Evolutionary conservation across 2,888 invertebrate species (phyloP), one percentile per base, ranked within the genome.

Genomic region (Heliconius ismenius): DNA sequence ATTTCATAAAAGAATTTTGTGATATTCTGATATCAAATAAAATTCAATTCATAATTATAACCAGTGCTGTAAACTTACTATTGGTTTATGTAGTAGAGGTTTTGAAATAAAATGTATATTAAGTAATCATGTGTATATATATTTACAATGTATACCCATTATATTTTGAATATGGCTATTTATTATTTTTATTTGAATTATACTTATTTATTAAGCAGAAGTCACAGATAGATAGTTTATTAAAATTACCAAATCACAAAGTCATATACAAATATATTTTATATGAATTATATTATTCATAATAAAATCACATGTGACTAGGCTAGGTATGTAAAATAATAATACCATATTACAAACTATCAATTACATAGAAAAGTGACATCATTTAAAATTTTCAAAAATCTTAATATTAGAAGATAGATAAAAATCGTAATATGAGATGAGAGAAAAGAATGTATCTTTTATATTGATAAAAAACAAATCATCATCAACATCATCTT

Each of bases 291-390:
- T 72, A 36, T 4, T 69, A 43, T 28, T 49, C 58, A 62, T 13
- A 43, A 32, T 70, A 24, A 26, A 70, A 75, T 70, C 65, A 76
- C 24, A 39, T 76, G 21, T 36, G 76, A 76, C 72, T 76, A 76
- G 65, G 72, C n/a, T 73, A 26, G 24, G 54, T 60, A 65, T 39
- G 15, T 36, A 21, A n/a, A n/a, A 26, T 68, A 54, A 75, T 24
- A 69, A 70, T 54, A 63, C 49, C 28, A 70, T 58, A 24, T 26
- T 24, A 36, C 13, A 36, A 69, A 58, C 11, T n/a, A 10, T 58
- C 10, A n/a, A n/a, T 58, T n/a, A 58, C 9, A 58, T n/a, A 58
- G n/a, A 58, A 58, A 58, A 58, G 58, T n/a, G 58, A n/a, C 58
- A 58, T 58, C 21, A n/a, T 3, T n/a, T 11, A n/a, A n/a, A n/a